These are phyloP conservation scores for Psylliodes chrysocephalus DNA, from an alignment of 2,888 invertebrate genomes.

Conservation along the genomic window DNA sequence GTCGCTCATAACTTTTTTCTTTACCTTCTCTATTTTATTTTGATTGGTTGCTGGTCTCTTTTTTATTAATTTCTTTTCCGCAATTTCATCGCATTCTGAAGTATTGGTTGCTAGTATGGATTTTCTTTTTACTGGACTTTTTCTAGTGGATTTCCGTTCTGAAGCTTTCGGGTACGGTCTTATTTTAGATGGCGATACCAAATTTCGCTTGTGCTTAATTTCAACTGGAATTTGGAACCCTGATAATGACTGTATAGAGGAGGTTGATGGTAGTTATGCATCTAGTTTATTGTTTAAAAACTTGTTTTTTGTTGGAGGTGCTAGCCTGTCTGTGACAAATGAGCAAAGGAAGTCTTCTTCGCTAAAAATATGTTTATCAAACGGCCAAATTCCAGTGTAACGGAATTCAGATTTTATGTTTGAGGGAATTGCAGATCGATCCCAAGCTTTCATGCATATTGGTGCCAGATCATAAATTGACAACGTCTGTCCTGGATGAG, in stretches of 20 bases:
- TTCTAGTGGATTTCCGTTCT: conserved; percentile 5
- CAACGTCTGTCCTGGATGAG: no score
- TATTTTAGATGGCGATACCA: not conserved
- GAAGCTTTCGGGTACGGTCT: not conserved
- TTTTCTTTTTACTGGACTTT: conserved; percentile 25
- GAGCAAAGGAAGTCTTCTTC: no score
- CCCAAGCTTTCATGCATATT: no score
- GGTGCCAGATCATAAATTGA: no score
- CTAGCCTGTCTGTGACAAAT: conserved; percentile 20
- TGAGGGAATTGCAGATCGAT: no score
- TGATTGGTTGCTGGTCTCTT: conserved; percentile 3
- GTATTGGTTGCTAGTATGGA: conserved; percentile 20
- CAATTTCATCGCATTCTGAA: conserved; percentile 19
- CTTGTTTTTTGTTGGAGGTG: conserved; percentile 4
- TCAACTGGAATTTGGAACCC: not conserved
- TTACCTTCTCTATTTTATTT: conserved; percentile 11
- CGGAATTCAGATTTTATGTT: conserved; percentile 41
- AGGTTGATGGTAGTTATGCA: not conserved
- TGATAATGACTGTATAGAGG: not conserved
- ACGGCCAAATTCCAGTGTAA: conserved; percentile 35
- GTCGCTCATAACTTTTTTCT: conserved; percentile 14
- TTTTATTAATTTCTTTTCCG: conserved; percentile 11
- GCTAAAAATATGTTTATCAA: not conserved
- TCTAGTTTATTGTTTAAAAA: no score
- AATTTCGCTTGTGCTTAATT: not conserved